Evolutionary conservation across 2,797 vertebrate species (phyloP), one percentile per base, ranked within the genome.

Genomic region (Characodon lateralis): DNA sequence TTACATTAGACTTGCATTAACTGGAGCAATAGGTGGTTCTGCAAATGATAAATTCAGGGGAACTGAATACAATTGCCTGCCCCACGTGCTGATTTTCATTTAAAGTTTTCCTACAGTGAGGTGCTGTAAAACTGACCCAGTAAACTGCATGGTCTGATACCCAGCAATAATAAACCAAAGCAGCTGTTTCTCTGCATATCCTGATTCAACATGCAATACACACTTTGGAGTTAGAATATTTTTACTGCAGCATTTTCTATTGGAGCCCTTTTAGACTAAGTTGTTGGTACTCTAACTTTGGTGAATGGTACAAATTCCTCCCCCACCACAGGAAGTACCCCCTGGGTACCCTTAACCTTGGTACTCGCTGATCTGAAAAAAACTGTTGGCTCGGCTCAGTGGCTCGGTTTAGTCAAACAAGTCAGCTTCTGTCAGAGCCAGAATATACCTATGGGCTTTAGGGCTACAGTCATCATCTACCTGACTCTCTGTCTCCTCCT

Each of bases 341-440:
- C 0, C 24, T 53, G 20, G 53, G 58, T 78, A 31, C 39, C 74
- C 9, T 14, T 63, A 73, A 48, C 56, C 35, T 22, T 58, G 31
- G 55, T 31, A 74, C 18, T 72, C 14, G 5, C 43, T 78, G 71
- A 84, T 53, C 77, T 72, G 12, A 18, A 43, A 28, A 69, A 12
- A 41, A 50, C 55, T 58, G 63, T 74, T 43, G 0, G 68, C 35
- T 35, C 39, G 50, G 28, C 74, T 70, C 61, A 43, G 6, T 6
- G 70, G 26, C 71, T 78, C 22, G 31, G 6, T 84, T 79, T 71
- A 81, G 77, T 72, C 39, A 70, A 78, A 86, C 58, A 79, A 68
- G 69, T 84, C 71, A 53, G 20, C 58, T 74, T 79, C 43, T 66
- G 41, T 82, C 61, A 65, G 3, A 28, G 31, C 78, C 53, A 72